Percentiles rank a stretch among this genome's conserved stretches.
Evolutionary conservation across 2,888 invertebrate species (phyloP).

Genomic region (Watsonalla cultraria): DNA sequence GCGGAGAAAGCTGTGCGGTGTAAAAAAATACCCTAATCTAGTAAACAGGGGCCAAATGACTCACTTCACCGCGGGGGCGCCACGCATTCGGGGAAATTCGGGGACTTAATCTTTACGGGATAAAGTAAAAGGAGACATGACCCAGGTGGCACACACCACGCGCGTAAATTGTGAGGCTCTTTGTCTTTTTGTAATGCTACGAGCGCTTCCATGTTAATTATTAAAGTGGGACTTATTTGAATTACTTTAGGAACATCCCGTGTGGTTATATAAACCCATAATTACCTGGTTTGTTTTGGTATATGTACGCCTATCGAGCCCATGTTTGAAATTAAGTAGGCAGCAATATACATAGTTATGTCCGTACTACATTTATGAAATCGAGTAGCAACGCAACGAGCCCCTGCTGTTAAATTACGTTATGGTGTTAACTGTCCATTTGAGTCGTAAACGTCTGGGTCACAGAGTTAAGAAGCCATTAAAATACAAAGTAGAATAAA

Average conservation of each 20-base stretch:
- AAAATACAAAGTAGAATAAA: slow-evolving; percentile 53
- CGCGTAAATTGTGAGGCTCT: slow-evolving; percentile 61
- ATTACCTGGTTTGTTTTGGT: slow-evolving; percentile 2
- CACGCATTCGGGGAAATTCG: slow-evolving; percentile 59
- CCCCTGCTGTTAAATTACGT: neutral
- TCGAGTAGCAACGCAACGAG: too few species aligned
- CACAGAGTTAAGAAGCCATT: slow-evolving; percentile 36
- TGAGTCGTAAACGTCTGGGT: slow-evolving; percentile 24
- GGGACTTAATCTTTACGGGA: slow-evolving; percentile 76
- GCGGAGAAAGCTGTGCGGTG: slow-evolving; percentile 61
- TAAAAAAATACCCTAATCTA: slow-evolving; percentile 76
- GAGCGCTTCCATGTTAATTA: slow-evolving; percentile 55
- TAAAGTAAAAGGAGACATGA: slow-evolving; percentile 77
- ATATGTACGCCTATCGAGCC: neutral
- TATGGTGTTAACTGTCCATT: slow-evolving; percentile 11
- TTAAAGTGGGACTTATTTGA: slow-evolving; percentile 54
- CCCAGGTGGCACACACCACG: slow-evolving; percentile 68
- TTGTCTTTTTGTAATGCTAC: slow-evolving; percentile 58
- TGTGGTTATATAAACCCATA: slow-evolving; percentile 4
- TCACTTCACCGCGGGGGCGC: slow-evolving; percentile 69
- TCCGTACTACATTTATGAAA: too few species aligned
- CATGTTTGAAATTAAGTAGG: neutral
- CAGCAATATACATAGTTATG: too few species aligned
- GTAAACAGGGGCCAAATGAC: slow-evolving; percentile 77
- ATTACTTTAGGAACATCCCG: slow-evolving; percentile 29